Evolutionary conservation across 2,888 invertebrate species (phyloP), one percentile per base, ranked within the genome.

Genomic region (Sphinx pinastri): DNA sequence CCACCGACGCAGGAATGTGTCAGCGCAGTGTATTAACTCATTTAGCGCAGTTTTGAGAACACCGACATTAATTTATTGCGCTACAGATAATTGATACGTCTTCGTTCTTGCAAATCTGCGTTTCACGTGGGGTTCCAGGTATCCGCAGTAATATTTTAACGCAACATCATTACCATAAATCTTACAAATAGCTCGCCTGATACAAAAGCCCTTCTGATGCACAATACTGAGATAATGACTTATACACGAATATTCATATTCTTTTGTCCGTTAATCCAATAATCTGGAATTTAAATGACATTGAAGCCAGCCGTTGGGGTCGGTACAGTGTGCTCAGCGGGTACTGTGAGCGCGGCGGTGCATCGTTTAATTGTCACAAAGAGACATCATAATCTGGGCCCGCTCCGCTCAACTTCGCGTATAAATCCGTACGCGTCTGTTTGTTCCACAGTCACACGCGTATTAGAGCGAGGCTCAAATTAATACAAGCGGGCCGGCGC

Each of bases 401-500:
- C 80, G 85, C 85, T 81, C 84, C 79, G 83, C 78, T 81, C 82
- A 89, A 89, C 84, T 91, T 89, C 79, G 87, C 85, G 84, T 88
- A 87, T 88, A 90, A 88, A 89, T 87, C 88, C 90, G 88, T 88
- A 84, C 87, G 88, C 81, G 86, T 82, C 85, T 85, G 86, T 84
- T 80, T 79, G 80, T 84, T 87, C 85, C 87, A 85, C 88, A 88
- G 84, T 87, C 92, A 86, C 88, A 90, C 88, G 87, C 86, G 91
- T 87, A 92, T 93, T 92, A 93, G 90, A 89, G 38, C 83, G 87
- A 86, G 89, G 85, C 88, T 92, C 89, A 87, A 93, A 92, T 93
- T 92, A 93, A 93, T 92, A 90, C 91, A 80, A 82, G 88, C 85
- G 84, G 79, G 85, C 83, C 80, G 81, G 84, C 86, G 88, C 88